Conservation (phyloP, 2,888 invertebrate species). For the Thereva nobilitata region DNA sequence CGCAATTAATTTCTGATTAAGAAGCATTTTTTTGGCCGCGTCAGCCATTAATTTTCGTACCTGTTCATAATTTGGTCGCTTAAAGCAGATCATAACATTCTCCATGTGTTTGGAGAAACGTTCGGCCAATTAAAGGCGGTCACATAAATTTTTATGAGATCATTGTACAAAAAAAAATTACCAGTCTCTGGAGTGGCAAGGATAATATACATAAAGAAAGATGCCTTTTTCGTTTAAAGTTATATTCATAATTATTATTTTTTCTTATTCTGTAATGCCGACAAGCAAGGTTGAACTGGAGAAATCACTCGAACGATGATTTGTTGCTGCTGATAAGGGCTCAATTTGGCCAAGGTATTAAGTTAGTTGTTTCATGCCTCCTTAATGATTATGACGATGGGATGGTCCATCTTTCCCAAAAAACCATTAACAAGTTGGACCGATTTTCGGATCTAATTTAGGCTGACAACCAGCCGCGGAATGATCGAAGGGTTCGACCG, state of each 20-base stretch:
- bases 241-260: background rate
- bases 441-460: conserved; percentile 31
- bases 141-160: conserved; percentile 36
- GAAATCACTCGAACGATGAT: conserved; percentile 32
- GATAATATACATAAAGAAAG: no score
- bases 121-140: conserved; percentile 17
- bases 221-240: no score
- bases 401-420: conserved; percentile 19
- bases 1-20: conserved; percentile 37
- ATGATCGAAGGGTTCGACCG: conserved; percentile 29
- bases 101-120: background rate
- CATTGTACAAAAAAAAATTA: conserved; percentile 22
- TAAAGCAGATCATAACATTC: conserved; percentile 27
- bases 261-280: background rate
- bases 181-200: conserved; percentile 3
- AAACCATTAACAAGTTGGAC: conserved; percentile 24
- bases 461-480: conserved; percentile 20
- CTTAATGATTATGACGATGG: conserved; percentile 29
- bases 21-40: conserved; percentile 27
- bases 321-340: conserved; percentile 31
- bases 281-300: conserved; percentile 11
- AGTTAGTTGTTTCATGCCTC: conserved; percentile 19
- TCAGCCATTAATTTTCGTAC: conserved; percentile 30
- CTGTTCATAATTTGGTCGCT: conserved; percentile 31
- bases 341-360: conserved; percentile 20